A percentile compares a stretch with the other conserved stretches of the same genome.
These are phyloP conservation scores for Thalpophila matura DNA, from an alignment of 2,888 invertebrate species.

Conservation along the genomic window DNA sequence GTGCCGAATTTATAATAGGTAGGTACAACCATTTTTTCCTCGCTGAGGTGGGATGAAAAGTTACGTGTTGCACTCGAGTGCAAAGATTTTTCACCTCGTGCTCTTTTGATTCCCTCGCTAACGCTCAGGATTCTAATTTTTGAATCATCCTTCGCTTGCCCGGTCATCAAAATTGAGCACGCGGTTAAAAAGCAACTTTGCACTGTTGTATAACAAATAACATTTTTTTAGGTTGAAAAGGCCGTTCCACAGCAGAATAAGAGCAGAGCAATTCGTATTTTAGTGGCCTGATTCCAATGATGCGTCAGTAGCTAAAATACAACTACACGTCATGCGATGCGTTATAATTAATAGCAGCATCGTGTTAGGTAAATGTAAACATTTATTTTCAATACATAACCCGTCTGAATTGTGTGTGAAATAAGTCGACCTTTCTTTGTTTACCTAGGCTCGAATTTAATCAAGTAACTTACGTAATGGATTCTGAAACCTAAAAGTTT, in stretches of 20 bases:
- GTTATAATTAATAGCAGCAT: conserved; percentile 46
- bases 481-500: conserved; percentile 32
- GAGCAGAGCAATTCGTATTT: conserved; percentile 41
- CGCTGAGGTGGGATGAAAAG: too few relatives aligned
- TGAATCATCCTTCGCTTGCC: too few relatives aligned
- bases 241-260: conserved; percentile 34
- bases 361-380: conserved; percentile 42
- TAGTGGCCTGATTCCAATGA: conserved; percentile 47
- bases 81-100: too few relatives aligned
- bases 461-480: conserved; percentile 31
- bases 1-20: neutral
- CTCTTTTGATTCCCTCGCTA: too few relatives aligned
- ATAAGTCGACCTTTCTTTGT: conserved; percentile 38
- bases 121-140: too few relatives aligned
- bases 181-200: too few relatives aligned
- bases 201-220: too few relatives aligned
- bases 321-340: conserved; percentile 48
- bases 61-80: too few relatives aligned
- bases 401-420: conserved; percentile 12
- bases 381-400: conserved; percentile 27
- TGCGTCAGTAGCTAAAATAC: conserved; percentile 61
- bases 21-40: neutral
- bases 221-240: conserved; percentile 25
- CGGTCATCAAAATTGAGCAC: too few relatives aligned
- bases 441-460: conserved; percentile 38